Base-by-base conservation (phyloP, 2,888 invertebrate genomes). In the Drosophila setosimentum region DNA sequence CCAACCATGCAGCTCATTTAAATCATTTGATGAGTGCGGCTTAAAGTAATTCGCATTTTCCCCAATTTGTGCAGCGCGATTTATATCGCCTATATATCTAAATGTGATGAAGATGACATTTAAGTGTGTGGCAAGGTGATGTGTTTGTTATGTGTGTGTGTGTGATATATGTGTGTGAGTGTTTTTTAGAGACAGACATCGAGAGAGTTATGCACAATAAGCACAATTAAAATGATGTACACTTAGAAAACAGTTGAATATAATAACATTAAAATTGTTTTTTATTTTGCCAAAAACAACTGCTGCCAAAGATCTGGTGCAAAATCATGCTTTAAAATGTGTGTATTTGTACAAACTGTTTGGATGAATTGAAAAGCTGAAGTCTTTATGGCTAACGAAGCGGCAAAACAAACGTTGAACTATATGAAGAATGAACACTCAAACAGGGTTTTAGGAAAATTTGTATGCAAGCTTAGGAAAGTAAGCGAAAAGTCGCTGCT, bases 1-100 rank as follows among this genome's bases (percentile, higher is more conserved):
- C 95, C 95, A 95, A 37, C 94, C 91, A 78, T 95, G 94, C 80
- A 95, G 94, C 76, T 95, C 95, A 75, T 95, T 95, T 33, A 94
- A 94, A 76, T 95, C 95, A 63, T 95, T 94, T 10, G 81, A 81
- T 53, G 85, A 77, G 53, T 91, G 83, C 42, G 93, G 93, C 72
- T 92, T 94, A 92, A 95, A 95, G 87, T 92, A 94, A 79, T 83
- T 87, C 48, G 82, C 66, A 71, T 90, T 91, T 40, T 91, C 92
- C 50, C 92, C 92, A 24, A 94, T 92, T 80, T 95, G 94, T 68
- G 95, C 94, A 85, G 94, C 95, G 70, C 95, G 94, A 86, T 95
- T 94, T 70, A 95, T 94, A 82, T 94, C 95, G 73, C 93, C 93
- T 73, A 95, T 93, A 84, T 94, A 95, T 87, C 95, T 95, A 93